phyloP scores from a whole-genome alignment of 2,888 invertebrate genomes.

The Geotrupes spiniger region DNA sequence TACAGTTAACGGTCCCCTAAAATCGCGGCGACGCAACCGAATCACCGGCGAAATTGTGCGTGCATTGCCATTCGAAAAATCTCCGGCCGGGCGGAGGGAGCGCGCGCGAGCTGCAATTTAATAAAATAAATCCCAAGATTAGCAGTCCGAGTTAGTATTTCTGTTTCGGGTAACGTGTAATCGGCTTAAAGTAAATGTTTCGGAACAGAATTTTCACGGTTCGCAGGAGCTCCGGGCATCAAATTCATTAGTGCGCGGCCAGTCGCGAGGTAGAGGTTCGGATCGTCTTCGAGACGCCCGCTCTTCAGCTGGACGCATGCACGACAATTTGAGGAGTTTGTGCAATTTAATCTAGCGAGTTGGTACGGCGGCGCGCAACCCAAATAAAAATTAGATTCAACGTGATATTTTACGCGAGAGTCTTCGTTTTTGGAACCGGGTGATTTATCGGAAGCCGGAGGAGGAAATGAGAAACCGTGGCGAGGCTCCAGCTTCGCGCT shows the following conservation, averaged over 20 bases:
- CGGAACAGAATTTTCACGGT: constrained; percentile 39
- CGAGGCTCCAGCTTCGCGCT: too few relatives aligned
- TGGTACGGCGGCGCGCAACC: constrained; percentile 8
- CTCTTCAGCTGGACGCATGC: constrained; percentile 22
- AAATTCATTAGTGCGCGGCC: constrained; percentile 33
- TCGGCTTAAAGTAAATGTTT: constrained; percentile 38
- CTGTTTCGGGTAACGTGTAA: constrained; percentile 34
- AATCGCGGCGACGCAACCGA: too few relatives aligned
- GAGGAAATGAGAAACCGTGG: too few relatives aligned
- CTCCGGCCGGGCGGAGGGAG: not conserved
- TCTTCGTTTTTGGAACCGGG: constrained; percentile 1
- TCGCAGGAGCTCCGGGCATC: constrained; percentile 31
- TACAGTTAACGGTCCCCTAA: too few relatives aligned
- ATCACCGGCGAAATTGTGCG: too few relatives aligned
- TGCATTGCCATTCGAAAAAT: too few relatives aligned
- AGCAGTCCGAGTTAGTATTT: constrained; percentile 30
- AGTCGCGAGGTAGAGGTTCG: constrained; percentile 16
- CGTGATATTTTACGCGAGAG: constrained; percentile 7
- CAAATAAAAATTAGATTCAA: constrained; percentile 18
- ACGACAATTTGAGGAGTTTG: constrained; percentile 29
- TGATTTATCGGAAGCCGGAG: too few relatives aligned
- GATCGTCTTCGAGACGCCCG: not conserved
- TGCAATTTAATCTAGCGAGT: constrained; percentile 29
- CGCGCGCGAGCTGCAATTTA: constrained; percentile 14
- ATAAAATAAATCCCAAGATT: constrained; percentile 32